A percentile compares a stretch with the other conserved stretches of the same genome.
Evolutionary conservation across 2,113 vertebrate species (phyloP).

Genomic region (Nothocercus nigrocapillus): DNA sequence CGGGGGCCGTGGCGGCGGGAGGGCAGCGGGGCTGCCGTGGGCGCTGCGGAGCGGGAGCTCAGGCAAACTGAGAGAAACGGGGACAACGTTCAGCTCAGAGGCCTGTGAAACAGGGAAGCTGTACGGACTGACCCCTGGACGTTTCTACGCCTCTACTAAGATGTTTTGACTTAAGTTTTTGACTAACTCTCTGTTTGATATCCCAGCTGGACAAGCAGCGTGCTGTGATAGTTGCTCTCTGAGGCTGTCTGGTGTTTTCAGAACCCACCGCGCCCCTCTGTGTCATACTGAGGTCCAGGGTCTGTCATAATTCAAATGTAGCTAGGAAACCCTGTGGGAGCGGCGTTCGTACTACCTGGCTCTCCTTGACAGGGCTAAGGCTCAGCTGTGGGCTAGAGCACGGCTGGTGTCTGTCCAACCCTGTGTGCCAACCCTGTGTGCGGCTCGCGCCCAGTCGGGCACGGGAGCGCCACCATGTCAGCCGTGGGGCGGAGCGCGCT

Average conservation of each 20-base stretch:
- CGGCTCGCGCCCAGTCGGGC: background rate
- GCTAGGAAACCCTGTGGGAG: background rate
- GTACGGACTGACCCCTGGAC: background rate
- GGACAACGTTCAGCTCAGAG: background rate
- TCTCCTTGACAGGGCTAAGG: background rate
- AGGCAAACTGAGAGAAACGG: background rate
- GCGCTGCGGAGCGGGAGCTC: fast-evolving
- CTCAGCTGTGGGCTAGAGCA: background rate
- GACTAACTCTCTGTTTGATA: background rate
- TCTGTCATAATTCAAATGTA: background rate
- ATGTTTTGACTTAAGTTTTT: too few relatives aligned
- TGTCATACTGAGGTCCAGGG: fast-evolving
- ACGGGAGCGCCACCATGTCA: too few relatives aligned
- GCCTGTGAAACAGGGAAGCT: background rate
- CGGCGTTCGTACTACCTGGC: background rate
- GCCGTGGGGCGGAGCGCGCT: background rate
- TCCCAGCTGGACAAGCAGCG: background rate
- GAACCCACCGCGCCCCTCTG: background rate
- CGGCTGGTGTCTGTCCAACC: background rate
- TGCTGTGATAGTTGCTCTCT: background rate
- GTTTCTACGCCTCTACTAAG: background rate
- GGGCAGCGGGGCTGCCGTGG: background rate
- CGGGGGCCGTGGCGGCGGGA: background rate
- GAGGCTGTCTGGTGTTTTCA: background rate
- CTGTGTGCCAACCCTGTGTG: too few relatives aligned